Percentiles rank a stretch among this genome's conserved stretches.
phyloP scores from a whole-genome alignment of 2,113 vertebrate genomes.

The Nerophis ophidion region DNA sequence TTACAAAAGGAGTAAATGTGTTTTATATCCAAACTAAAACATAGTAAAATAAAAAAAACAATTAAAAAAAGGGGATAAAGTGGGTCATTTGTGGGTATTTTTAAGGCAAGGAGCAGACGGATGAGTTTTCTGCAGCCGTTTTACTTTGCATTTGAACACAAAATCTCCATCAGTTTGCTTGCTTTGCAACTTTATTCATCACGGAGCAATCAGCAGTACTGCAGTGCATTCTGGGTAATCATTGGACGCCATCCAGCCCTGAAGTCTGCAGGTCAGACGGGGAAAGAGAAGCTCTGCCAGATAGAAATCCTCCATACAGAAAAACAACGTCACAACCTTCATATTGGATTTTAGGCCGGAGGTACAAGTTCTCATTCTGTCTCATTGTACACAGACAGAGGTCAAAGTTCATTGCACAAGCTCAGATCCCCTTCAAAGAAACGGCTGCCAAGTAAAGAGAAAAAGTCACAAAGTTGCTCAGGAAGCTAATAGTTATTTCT shows the following conservation, averaged over 20 bases:
- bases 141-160: not conserved
- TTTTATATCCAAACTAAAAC: too few species aligned
- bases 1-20: too few species aligned
- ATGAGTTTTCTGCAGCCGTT: not conserved
- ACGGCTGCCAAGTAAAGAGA: slow-evolving; percentile 47
- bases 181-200: slow-evolving; percentile 73
- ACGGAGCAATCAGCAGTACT: slow-evolving; percentile 65
- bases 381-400: slow-evolving; percentile 29
- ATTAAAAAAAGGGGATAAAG: too few species aligned
- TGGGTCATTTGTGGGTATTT: too few species aligned
- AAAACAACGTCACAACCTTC: slow-evolving; percentile 37
- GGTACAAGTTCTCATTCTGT: slow-evolving; percentile 15
- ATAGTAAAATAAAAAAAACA: too few species aligned
- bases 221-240: slow-evolving; percentile 73
- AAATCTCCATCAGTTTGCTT: slow-evolving; percentile 19
- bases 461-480: slow-evolving; percentile 52
- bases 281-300: too few species aligned
- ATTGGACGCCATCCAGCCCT: slow-evolving; percentile 31
- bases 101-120: too few species aligned
- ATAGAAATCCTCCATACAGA: not conserved
- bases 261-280: not conserved
- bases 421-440: slow-evolving; percentile 26
- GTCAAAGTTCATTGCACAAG: slow-evolving; percentile 24
- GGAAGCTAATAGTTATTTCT: slow-evolving; percentile 43
- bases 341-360: slow-evolving; percentile 22